phyloP scores from a whole-genome alignment of 2,888 invertebrate species.

The Acleris cristana region DNA sequence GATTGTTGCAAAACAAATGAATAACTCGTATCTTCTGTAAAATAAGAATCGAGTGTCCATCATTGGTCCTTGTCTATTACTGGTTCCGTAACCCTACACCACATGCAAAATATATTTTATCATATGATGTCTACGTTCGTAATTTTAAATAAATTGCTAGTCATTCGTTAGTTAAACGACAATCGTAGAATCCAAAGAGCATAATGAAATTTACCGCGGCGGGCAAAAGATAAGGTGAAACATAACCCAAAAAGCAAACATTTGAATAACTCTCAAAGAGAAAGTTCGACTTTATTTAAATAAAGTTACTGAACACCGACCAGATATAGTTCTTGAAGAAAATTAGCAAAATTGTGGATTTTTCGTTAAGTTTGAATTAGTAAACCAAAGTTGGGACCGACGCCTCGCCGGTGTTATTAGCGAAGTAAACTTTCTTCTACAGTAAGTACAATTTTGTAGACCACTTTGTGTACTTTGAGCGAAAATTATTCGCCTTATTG shows the following conservation, averaged over 20 bases:
- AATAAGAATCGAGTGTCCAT: too few relatives aligned
- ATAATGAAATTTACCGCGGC: not conserved
- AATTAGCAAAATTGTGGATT: conserved; percentile 65
- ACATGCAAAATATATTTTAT: too few relatives aligned
- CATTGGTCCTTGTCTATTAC: too few relatives aligned
- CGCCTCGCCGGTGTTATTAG: conserved; percentile 60
- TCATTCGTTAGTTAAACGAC: conserved; percentile 1
- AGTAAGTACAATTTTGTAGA: conserved; percentile 68
- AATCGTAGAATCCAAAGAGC: not conserved
- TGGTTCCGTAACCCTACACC: too few relatives aligned
- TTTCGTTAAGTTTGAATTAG: conserved; percentile 61
- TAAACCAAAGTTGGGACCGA: conserved; percentile 51
- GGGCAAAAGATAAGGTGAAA: conserved; percentile 19
- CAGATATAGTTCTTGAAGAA: conserved; percentile 45
- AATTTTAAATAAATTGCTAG: not conserved
- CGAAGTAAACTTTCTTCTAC: conserved; percentile 61
- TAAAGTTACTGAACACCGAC: conserved; percentile 35
- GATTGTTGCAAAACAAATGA: too few relatives aligned
- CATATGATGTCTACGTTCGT: too few relatives aligned
- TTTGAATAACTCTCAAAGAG: conserved; percentile 42
- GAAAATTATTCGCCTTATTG: conserved; percentile 43
- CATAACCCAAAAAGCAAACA: conserved; percentile 31
- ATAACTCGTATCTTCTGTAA: too few relatives aligned
- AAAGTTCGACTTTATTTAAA: conserved; percentile 44
- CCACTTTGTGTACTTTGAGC: conserved; percentile 58